These are phyloP conservation scores for Dolichallabes microphthalmus DNA, from an alignment of 2,113 vertebrate species.

Conservation along the genomic window DNA sequence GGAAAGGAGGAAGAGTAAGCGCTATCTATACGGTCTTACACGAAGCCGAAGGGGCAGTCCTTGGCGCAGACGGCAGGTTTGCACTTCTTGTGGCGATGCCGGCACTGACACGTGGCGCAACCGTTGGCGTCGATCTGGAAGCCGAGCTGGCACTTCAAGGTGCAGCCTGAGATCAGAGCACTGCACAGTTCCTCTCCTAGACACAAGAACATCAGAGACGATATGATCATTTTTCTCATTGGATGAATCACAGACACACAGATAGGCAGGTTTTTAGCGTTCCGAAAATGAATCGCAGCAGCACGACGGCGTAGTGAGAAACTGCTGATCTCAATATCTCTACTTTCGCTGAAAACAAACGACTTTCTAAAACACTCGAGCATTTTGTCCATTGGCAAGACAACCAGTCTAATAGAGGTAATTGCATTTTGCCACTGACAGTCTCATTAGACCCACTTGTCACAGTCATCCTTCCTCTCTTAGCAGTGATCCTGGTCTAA, in stretches of 20 bases:
- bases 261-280: no score
- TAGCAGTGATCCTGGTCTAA: not conserved
- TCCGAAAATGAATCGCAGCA: no score
- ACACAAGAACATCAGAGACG: constrained; percentile 36
- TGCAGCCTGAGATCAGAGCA: constrained; percentile 73
- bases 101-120: constrained; percentile 85
- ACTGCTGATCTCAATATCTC: not conserved
- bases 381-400: not conserved
- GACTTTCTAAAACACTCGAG: not conserved
- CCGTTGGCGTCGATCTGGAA: constrained; percentile 78
- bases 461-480: not conserved
- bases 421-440: not conserved
- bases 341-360: not conserved
- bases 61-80: constrained; percentile 80
- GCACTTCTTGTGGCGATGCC: constrained; percentile 82
- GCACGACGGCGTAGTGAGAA: not conserved
- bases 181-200: constrained; percentile 82
- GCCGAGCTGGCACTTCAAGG: constrained; percentile 80
- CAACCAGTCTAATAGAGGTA: not conserved
- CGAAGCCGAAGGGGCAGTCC: constrained; percentile 83
- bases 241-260: not conserved
- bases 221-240: not conserved
- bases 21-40: constrained; percentile 69
- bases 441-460: constrained; percentile 2
- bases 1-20: not conserved